Percentiles rank a stretch among this genome's conserved stretches.
phyloP scores from a whole-genome alignment of 2,888 invertebrate genomes.

The Drosophila ustulata region DNA sequence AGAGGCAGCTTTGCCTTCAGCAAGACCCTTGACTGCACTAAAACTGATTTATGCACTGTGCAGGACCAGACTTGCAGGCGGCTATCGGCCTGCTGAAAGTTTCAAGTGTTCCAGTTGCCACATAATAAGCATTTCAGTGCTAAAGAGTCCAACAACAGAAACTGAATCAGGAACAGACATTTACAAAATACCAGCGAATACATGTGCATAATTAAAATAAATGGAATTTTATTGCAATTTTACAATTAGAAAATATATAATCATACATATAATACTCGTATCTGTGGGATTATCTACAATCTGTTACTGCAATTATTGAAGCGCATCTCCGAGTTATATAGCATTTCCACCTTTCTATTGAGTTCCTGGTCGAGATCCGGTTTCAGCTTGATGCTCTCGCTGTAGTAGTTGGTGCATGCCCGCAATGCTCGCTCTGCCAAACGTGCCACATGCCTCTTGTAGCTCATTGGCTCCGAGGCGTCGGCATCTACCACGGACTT shows the following conservation, averaged over 20 bases:
- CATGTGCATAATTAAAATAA: slow-evolving; percentile 22
- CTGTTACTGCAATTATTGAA: slow-evolving; percentile 37
- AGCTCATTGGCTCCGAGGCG: not conserved
- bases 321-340: slow-evolving; percentile 39
- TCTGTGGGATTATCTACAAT: not conserved
- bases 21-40: slow-evolving; percentile 67
- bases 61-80: slow-evolving; percentile 70
- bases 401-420: slow-evolving; percentile 17
- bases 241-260: slow-evolving; percentile 51
- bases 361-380: slow-evolving; percentile 7
- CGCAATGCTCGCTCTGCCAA: slow-evolving; percentile 49
- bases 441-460: slow-evolving; percentile 39
- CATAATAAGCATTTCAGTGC: not conserved
- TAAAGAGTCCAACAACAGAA: not conserved
- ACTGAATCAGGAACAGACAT: too few relatives aligned
- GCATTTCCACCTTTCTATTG: slow-evolving; percentile 2
- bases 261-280: slow-evolving; percentile 17
- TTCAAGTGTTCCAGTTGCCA: slow-evolving; percentile 60
- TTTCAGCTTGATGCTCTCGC: not conserved
- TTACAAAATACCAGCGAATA: not conserved
- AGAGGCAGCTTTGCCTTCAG: slow-evolving; percentile 57
- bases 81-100: slow-evolving; percentile 67
- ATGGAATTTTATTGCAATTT: slow-evolving; percentile 16
- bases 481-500: not conserved
- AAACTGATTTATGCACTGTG: slow-evolving; percentile 72